Evolutionary conservation across 2,113 vertebrate genomes (phyloP), one percentile per base, ranked within the genome.

Genomic region (Trematocara variabile): DNA sequence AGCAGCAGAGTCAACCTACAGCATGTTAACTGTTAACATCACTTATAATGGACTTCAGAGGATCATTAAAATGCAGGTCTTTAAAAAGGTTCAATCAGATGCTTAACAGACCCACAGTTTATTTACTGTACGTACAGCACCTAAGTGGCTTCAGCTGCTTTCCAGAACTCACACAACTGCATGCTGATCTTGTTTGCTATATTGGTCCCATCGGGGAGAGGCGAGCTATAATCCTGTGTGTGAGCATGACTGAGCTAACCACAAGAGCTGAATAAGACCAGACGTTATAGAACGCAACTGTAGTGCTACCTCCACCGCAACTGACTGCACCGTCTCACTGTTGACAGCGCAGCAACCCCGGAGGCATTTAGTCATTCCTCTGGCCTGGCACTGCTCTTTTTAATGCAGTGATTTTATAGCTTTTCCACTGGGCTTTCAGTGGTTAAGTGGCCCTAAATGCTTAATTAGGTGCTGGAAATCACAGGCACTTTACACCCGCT

Each of bases 401-500:
- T 84, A 89, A 93, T 77, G 60, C 79, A 18, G 39, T 53, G 3
- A 33, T 94, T 91, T 94, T 92, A 95, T 70, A 78, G 91, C 88
- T 91, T 92, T 93, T 94, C 93, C 89, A 92, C 93, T 90, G 90
- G 92, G 86, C 90, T 94, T 94, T 91, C 81, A 90, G 86, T 89
- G 87, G 91, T 94, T 93, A 94, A 94, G 86, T 93, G 90, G 91
- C 91, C 86, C 87, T 94, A 93, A 95, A 93, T 94, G 91, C 94
- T 95, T 95, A 93, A 96, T 93, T 93, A 91, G 95, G 93, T 96
- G 95, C 92, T 95, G 95, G 95, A 95, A 96, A 94, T 95, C 92
- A 95, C 94, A 93, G 95, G 88, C 93, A 93, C 91, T 96, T 96
- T 94, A 91, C 94, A 95, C 92, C 87, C 86, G 80, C 88, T 92